Evolutionary conservation across 2,888 invertebrate species (phyloP), one percentile per base, ranked within the genome.

Genomic region (Rotaria sp.): DNA sequence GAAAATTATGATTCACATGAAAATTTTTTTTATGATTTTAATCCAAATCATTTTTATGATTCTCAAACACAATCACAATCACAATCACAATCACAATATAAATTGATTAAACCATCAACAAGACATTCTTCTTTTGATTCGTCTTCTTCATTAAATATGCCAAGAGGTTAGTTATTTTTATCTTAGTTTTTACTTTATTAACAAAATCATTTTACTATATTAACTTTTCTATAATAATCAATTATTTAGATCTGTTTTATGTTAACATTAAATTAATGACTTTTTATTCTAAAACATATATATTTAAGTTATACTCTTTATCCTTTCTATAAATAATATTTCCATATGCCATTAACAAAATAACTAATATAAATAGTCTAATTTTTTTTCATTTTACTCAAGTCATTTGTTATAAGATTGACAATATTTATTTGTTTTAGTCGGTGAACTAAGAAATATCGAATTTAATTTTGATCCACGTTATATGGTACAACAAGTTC

Each of bases 21-120:
- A 24, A 84, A 52, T 45, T 52, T 52, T 30, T 15, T 21, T 67
- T 67, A 38, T 41, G 86, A 86, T 21, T 52, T 84, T 7, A 75
- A 86, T 67, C 30, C 21, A 48, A 50, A 48, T 30, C 50, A 84
- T 35, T 74, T 74, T 21, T 48, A 86, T 74, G 86, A 86, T 48
- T 75, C 26, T 30, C 48, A 30, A 48, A 5, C 26, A 41, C 48
- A 30, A 48, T 18, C 26, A 41, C 48, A 84, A n/a, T 75, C 26
- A 13, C 48, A n/a, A n/a, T n/a, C n/a, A n/a, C n/a, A 30, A 48
- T 18, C 26, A 41, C 48, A 84, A 67, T 67, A 21, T 67, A 67
- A 67, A 67, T 18, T 67, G 21, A 3, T 38, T 30, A 67, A 67
- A 21, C 67, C 67, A 67, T 18, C 30, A 35, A 35, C 35, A n/a